Evolutionary conservation across 2,888 invertebrate species (phyloP), one percentile per base, ranked within the genome.

Genomic region (Cataglyphis altisquamis): DNA sequence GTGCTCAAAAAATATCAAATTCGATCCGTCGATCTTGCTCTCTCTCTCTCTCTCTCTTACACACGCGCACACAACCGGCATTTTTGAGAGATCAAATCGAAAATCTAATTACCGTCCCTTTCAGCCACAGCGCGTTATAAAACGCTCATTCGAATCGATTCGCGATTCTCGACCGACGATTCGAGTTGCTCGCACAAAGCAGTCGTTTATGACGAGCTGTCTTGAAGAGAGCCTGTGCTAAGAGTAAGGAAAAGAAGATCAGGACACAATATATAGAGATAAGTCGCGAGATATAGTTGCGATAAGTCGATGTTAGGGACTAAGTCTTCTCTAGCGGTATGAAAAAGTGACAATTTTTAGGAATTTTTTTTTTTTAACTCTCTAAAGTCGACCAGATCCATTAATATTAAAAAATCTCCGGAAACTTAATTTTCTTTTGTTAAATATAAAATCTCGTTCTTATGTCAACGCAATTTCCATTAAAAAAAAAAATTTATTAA

Each of bases 1-100:
- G 66, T 72, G 67, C 52, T 55, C 62, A 32, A 52, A 84, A 77
- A 81, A 80, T 66, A 21, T 67, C 73, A 68, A 81, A 80, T 86
- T 62, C 73, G 45, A 60, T 81, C 73, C 70, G 57, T 72, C 36
- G 29, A 72, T 84, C 75, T 83, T 39, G 39, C 32, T 45, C 45
- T 18, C 25, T 63, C 41, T n/a, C 62, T 78, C 36, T 60, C 36
- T 41, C 12, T 60, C 36, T 62, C 36, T 60, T 25, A 25, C 66
- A 80, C 45, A 60, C 18, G 25, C 52, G 55, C 6, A 32, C 57
- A 57, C 80, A 80, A 83, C 52, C 78, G 82, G 78, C 45, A 41
- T 72, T 68, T 60, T 80, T 80, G 72, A 52, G 8, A 52, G 48
- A 80, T 72, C 70, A 36, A 21, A 80, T 80, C 60, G 55, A 72